Percentiles rank a stretch among this genome's conserved stretches.
These are phyloP conservation scores for Isoperla grammatica DNA, from an alignment of 2,888 invertebrate genomes.

Conservation along the genomic window DNA sequence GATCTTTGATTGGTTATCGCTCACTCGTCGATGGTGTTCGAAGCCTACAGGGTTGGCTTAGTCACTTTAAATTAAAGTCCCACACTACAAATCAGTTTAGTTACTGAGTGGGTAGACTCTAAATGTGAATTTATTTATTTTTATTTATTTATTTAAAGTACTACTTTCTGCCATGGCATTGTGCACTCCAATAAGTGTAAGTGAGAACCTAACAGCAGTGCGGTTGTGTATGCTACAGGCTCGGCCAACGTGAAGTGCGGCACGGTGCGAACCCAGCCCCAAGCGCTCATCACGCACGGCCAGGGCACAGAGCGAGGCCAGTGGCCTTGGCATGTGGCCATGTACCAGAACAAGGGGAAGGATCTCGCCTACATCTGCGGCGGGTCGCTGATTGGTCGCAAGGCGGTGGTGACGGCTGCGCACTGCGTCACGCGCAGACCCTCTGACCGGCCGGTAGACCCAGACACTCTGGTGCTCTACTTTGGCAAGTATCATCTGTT, in stretches of 20 bases:
- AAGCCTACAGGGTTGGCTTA: too few species aligned
- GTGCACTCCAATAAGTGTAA: too few species aligned
- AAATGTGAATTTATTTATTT: too few species aligned
- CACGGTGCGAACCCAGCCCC: constrained; percentile 46
- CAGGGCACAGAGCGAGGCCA: constrained; percentile 55
- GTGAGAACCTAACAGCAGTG: too few species aligned
- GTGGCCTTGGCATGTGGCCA: constrained; percentile 64
- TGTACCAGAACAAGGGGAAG: constrained; percentile 50
- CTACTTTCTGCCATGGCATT: too few species aligned
- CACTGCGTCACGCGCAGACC: constrained; percentile 53
- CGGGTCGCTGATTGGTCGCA: constrained; percentile 53
- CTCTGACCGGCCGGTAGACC: constrained; percentile 37
- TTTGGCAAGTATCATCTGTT: constrained; percentile 40
- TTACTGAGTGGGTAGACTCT: too few species aligned
- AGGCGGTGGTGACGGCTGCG: constrained; percentile 57
- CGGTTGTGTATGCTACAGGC: too few species aligned
- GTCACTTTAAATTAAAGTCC: too few species aligned
- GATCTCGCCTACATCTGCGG: constrained; percentile 57
- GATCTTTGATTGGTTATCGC: too few species aligned
- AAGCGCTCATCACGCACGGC: constrained; percentile 55
- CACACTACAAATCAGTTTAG: too few species aligned
- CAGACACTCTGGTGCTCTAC: constrained; percentile 40
- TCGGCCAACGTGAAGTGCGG: constrained; percentile 43
- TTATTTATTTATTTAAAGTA: too few species aligned
- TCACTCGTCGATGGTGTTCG: too few species aligned